A percentile compares a stretch with the other conserved stretches of the same genome.
Evolutionary conservation across 2,888 invertebrate species (phyloP).

Genomic region (Caenorhabditis zanzibari): DNA sequence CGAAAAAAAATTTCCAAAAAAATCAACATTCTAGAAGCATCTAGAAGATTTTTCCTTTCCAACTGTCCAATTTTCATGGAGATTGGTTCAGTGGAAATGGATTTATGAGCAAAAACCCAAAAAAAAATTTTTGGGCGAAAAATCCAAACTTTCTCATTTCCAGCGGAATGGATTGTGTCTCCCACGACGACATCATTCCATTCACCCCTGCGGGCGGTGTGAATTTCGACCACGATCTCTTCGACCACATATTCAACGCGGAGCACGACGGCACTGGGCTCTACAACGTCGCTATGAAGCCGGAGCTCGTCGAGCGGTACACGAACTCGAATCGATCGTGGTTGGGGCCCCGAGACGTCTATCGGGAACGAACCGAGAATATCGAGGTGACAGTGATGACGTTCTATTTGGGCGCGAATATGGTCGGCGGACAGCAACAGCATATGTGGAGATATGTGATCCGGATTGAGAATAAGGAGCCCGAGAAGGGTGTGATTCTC

Average conservation of each 20-base stretch:
- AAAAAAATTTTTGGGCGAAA: too few species aligned
- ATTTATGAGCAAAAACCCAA: too few species aligned
- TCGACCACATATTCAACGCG: slow-evolving; percentile 84
- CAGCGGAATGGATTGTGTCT: slow-evolving; percentile 94
- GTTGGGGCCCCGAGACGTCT: slow-evolving; percentile 75
- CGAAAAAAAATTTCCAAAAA: too few species aligned
- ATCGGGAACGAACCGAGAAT: slow-evolving; percentile 94
- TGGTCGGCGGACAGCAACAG: slow-evolving; percentile 80
- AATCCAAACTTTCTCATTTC: too few species aligned
- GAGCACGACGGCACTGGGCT: slow-evolving; percentile 37
- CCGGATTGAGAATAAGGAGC: slow-evolving; percentile 73
- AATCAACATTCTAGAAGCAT: neutral
- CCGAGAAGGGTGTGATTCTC: slow-evolving; percentile 70
- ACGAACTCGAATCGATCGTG: slow-evolving; percentile 70
- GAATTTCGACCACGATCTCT: slow-evolving; percentile 95
- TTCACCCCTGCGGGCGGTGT: slow-evolving; percentile 91
- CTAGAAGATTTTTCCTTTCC: too few species aligned
- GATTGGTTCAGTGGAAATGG: too few species aligned
- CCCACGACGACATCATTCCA: slow-evolving; percentile 97
- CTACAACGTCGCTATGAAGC: slow-evolving; percentile 66
- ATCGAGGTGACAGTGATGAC: slow-evolving; percentile 98
- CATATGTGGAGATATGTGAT: slow-evolving; percentile 96
- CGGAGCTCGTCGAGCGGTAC: slow-evolving; percentile 72
- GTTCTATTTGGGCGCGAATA: slow-evolving; percentile 90
- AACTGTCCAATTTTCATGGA: too few species aligned